Evolutionary conservation across 2,113 vertebrate species (phyloP).

Genomic region (Cebus imitator): DNA sequence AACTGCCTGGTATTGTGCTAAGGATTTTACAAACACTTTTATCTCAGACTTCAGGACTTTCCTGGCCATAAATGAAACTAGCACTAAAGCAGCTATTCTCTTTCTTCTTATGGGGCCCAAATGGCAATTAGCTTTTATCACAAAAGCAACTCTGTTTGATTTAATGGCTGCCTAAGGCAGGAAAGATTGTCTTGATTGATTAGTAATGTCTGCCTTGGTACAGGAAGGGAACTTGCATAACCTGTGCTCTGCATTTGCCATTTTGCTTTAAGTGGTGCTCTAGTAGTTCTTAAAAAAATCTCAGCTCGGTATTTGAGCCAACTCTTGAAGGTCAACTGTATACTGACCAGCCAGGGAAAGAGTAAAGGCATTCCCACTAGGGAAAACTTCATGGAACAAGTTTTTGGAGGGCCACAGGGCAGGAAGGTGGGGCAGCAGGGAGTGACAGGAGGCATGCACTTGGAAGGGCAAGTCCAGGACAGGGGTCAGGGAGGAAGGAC

Average conservation of each 20-base stretch:
- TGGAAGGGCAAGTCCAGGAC: not conserved
- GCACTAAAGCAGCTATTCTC: not conserved
- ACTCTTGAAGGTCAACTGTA: not conserved
- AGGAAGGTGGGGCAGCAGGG: too few species aligned
- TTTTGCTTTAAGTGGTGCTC: not conserved
- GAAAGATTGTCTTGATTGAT: not conserved
- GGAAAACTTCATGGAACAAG: too few species aligned
- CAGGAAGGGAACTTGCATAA: not conserved
- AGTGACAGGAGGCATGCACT: not conserved
- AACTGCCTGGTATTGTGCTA: not conserved
- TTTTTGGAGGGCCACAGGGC: too few species aligned
- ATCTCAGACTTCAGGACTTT: not conserved
- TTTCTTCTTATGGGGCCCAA: not conserved
- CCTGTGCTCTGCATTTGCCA: not conserved
- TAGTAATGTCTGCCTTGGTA: constrained; percentile 35
- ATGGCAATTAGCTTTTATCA: not conserved
- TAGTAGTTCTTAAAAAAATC: not conserved
- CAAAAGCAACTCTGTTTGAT: not conserved
- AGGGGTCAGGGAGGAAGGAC: not conserved
- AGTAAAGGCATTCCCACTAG: not conserved
- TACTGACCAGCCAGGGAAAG: not conserved
- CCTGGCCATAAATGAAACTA: not conserved
- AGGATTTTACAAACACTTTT: not conserved
- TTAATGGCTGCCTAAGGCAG: not conserved
- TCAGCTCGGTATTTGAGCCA: not conserved